A percentile compares a stretch with the other conserved stretches of the same genome.
phyloP scores from a whole-genome alignment of 2,113 vertebrate species.

The Archocentrus centrarchus region DNA sequence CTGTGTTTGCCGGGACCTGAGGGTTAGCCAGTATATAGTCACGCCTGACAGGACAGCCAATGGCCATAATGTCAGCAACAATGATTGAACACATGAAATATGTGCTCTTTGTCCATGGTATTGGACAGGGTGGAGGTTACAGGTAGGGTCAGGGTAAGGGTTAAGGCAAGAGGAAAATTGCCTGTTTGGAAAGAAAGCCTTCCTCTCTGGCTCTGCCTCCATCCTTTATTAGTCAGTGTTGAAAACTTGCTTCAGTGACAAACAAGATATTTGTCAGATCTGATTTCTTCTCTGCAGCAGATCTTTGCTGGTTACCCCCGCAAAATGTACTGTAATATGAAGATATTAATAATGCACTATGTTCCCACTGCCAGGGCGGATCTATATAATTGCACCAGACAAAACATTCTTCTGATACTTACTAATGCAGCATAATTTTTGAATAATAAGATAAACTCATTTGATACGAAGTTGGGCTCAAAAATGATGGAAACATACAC shows the following conservation, averaged over 20 bases:
- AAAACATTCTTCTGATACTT: conserved; percentile 66
- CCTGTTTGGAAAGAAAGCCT: conserved; percentile 67
- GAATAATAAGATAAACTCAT: conserved; percentile 47
- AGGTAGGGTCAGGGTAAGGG: conserved; percentile 72
- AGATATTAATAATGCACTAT: conserved; percentile 71
- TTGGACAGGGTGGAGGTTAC: conserved; percentile 76
- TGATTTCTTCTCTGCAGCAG: conserved; percentile 58
- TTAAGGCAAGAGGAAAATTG: conserved; percentile 78
- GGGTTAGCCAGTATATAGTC: conserved; percentile 67
- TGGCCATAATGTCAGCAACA: conserved; percentile 73
- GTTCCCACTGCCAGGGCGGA: conserved; percentile 41
- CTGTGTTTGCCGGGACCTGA: conserved; percentile 53
- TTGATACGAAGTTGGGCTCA: conserved; percentile 6
- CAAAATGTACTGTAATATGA: conserved; percentile 53
- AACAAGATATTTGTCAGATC: conserved; percentile 69
- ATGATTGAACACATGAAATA: conserved; percentile 81
- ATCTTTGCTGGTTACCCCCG: conserved; percentile 56
- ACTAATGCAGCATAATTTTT: conserved; percentile 51
- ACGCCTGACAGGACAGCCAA: conserved; percentile 72
- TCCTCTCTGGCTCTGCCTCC: conserved; percentile 27
- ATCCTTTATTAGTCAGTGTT: conserved; percentile 61
- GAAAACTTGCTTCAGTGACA: conserved; percentile 59
- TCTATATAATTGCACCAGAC: conserved; percentile 69
- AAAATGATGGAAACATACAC: conserved; percentile 14
- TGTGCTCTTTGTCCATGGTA: conserved; percentile 75